phyloP scores from a whole-genome alignment of 2,113 vertebrate species.

The Cyprinodon variegatus region DNA sequence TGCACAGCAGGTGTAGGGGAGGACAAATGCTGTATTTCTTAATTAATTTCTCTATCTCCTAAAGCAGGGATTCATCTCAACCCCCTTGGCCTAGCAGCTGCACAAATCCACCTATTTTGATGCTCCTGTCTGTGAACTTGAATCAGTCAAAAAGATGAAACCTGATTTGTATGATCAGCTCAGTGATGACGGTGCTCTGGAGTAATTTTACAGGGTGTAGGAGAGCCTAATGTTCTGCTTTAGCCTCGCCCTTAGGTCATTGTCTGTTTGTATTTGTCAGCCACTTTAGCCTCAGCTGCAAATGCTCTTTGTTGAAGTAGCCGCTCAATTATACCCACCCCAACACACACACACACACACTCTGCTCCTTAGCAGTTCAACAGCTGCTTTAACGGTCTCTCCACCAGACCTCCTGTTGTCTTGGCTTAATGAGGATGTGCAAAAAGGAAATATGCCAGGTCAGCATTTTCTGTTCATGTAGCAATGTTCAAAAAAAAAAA shows the following conservation, averaged over 20 bases:
- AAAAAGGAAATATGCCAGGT: conserved; percentile 31
- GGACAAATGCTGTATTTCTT: no score
- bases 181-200: conserved; percentile 3
- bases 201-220: conserved; percentile 8
- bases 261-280: conserved; percentile 44
- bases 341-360: background rate
- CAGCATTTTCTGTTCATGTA: conserved; percentile 29
- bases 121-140: background rate
- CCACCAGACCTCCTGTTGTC: background rate
- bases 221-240: conserved; percentile 19
- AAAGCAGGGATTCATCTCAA: no score
- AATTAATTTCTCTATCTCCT: no score
- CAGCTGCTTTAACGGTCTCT: background rate
- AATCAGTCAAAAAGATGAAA: background rate
- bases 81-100: background rate
- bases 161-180: background rate
- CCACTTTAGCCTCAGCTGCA: background rate
- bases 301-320: conserved; percentile 26
- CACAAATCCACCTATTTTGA: conserved; percentile 1
- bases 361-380: background rate
- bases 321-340: conserved; percentile 13
- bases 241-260: conserved; percentile 28
- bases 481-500: no score
- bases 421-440: conserved; percentile 37
- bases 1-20: no score